These are phyloP conservation scores for Leucosticte australis DNA, from an alignment of 2,113 vertebrate species.

Conservation along the genomic window DNA sequence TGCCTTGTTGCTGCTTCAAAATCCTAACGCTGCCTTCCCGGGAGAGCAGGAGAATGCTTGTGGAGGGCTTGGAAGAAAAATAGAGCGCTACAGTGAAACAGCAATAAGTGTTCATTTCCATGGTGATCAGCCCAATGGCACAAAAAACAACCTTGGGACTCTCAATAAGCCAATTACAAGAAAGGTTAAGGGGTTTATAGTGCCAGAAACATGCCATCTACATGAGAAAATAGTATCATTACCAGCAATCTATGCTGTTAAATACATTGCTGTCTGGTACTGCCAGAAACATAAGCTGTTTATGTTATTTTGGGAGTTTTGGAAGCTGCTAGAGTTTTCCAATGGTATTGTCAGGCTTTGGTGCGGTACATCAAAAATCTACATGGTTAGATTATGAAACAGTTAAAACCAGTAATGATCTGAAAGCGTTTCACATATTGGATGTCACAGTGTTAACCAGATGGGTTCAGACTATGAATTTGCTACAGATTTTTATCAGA, in stretches of 20 bases:
- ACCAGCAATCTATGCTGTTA: constrained; percentile 41
- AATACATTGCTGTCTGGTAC: constrained; percentile 39
- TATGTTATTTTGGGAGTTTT: constrained; percentile 34
- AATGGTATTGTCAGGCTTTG: not conserved
- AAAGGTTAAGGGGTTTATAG: constrained; percentile 66
- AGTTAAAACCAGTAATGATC: not conserved
- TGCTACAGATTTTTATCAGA: not conserved
- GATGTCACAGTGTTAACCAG: not conserved
- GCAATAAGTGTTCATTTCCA: constrained; percentile 64
- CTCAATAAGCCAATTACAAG: constrained; percentile 68
- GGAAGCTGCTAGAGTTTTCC: constrained; percentile 21
- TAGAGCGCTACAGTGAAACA: constrained; percentile 13
- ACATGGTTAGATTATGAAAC: not conserved
- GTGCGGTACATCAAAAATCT: constrained; percentile 38
- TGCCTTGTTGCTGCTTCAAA: constrained; percentile 81
- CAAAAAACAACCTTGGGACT: constrained; percentile 63
- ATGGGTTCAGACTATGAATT: not conserved
- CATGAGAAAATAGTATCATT: constrained; percentile 66
- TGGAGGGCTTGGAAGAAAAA: constrained; percentile 39
- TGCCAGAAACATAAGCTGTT: constrained; percentile 58
- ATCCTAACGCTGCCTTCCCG: constrained; percentile 69
- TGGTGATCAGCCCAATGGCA: constrained; percentile 59
- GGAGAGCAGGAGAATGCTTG: constrained; percentile 58
- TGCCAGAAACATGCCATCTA: constrained; percentile 67
- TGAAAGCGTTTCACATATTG: not conserved